Evolutionary conservation across 2,113 vertebrate genomes (phyloP).

Genomic region (Melospiza melodia): DNA sequence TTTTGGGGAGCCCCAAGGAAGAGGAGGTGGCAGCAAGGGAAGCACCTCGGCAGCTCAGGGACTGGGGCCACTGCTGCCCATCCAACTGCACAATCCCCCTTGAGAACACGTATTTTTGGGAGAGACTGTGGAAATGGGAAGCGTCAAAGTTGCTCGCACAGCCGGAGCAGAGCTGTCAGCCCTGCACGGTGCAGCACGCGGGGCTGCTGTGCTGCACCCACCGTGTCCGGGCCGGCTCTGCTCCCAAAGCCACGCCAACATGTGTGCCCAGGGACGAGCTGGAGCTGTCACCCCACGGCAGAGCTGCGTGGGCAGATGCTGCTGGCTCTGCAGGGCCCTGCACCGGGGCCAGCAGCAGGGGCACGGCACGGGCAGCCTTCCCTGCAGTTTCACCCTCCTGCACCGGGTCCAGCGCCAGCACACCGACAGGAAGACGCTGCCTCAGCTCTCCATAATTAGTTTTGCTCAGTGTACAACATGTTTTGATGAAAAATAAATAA

Average conservation of each 20-base stretch:
- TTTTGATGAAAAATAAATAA: constrained; percentile 60
- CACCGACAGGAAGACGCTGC: constrained; percentile 6
- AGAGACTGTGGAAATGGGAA: background rate
- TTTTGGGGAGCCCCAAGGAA: background rate
- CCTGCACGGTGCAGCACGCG: fast-evolving
- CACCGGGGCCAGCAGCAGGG: background rate
- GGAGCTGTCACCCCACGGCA: constrained; percentile 8
- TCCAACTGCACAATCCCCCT: background rate
- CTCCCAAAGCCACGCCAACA: constrained; percentile 53
- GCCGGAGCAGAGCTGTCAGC: background rate
- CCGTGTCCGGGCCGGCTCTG: constrained; percentile 28
- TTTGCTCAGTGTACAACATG: constrained; percentile 51
- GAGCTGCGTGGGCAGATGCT: background rate
- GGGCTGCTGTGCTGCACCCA: background rate
- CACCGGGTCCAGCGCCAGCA: background rate
- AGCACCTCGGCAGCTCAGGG: fast-evolving
- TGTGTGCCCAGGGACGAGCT: constrained; percentile 38
- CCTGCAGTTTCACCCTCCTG: background rate
- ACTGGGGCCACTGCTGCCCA: background rate
- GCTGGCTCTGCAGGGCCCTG: background rate
- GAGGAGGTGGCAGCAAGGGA: background rate
- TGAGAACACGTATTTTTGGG: background rate
- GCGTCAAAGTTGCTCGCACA: background rate
- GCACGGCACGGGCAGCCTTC: background rate
- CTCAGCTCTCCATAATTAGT: constrained; percentile 29